Conservation (phyloP, 1,140 invertebrate genomes). For the Drosophila ananassae region DNA sequence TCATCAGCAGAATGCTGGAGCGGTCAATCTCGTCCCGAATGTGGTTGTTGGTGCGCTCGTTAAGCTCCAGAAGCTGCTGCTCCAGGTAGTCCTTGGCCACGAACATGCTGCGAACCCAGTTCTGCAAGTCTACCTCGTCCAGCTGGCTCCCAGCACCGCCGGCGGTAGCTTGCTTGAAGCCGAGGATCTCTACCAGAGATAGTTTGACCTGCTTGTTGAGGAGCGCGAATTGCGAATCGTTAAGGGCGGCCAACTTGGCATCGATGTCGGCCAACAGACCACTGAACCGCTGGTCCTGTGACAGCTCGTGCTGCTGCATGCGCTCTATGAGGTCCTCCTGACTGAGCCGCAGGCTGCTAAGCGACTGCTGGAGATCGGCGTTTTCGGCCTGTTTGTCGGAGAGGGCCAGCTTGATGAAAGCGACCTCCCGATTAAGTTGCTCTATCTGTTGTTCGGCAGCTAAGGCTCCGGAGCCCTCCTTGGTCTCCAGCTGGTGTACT, state of each 20-base stretch:
- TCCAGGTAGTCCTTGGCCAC: constrained; percentile 82
- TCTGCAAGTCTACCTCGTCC: constrained; percentile 71
- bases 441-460: constrained; percentile 74
- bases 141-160: constrained; percentile 37
- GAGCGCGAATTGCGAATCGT: constrained; percentile 67
- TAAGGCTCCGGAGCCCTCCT: constrained; percentile 44
- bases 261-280: constrained; percentile 70
- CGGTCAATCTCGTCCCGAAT: constrained; percentile 77
- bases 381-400: constrained; percentile 74
- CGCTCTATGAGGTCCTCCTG: constrained; percentile 72
- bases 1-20: constrained; percentile 75
- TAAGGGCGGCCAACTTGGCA: constrained; percentile 60
- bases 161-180: constrained; percentile 60
- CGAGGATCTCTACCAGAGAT: constrained; percentile 77
- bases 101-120: constrained; percentile 81
- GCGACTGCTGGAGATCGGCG: constrained; percentile 73
- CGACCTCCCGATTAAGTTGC: constrained; percentile 83
- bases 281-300: constrained; percentile 69
- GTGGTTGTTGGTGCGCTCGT: constrained; percentile 63
- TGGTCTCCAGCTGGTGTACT: constrained; percentile 20
- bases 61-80: constrained; percentile 66
- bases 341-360: constrained; percentile 56
- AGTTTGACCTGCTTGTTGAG: constrained; percentile 78
- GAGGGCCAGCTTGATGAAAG: constrained; percentile 83
- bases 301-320: constrained; percentile 64